Evolutionary conservation across 2,888 invertebrate species (phyloP), one percentile per base, ranked within the genome.

Genomic region (Hirtodrosophila confusa): DNA sequence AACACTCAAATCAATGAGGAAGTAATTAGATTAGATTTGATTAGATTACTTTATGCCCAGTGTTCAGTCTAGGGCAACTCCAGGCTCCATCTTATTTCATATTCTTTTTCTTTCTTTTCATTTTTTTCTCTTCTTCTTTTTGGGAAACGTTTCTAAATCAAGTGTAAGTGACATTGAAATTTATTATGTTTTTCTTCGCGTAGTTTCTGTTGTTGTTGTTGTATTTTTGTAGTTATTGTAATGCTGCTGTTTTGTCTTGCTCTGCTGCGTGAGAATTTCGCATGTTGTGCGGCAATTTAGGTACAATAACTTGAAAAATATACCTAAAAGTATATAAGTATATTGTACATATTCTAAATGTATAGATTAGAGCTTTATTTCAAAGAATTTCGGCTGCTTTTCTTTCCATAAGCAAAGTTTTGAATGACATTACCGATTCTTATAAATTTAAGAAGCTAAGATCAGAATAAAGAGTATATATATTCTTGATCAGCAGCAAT

Each of bases 141-240:
- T 63, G 2, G 6, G 7, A 31, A 4, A 3, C 9, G 68, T 67
- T 58, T 77, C 78, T 88, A 88, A 87, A 89, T 86, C 78, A 89
- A 86, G 69, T 78, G 80, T 80, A 80, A 88, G 88, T 80, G 87
- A 85, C 87, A 88, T 89, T 87, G 88, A 87, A 87, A 80, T 79
- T 78, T 86, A 86, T 86, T 78, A 61, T 71, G 65, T 41, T 58
- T 33, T 41, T 50, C 36, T 47, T 6, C 9, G 31, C 3, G 17
- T n/a, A 23, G 5, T 39, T 40, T 11, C 11, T 71, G 47, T 43
- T 58, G 41, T 60, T 35, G n/a, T 60, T 53, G 24, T 44, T 47
- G 45, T 57, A 29, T 37, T 11, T 55, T 37, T 51, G 35, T 54
- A 23, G 47, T 44, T 64, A 48, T 62, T 65, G 31, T 64, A 41